Conservation (phyloP, 2,113 vertebrate species). For the Aythya baeri region DNA sequence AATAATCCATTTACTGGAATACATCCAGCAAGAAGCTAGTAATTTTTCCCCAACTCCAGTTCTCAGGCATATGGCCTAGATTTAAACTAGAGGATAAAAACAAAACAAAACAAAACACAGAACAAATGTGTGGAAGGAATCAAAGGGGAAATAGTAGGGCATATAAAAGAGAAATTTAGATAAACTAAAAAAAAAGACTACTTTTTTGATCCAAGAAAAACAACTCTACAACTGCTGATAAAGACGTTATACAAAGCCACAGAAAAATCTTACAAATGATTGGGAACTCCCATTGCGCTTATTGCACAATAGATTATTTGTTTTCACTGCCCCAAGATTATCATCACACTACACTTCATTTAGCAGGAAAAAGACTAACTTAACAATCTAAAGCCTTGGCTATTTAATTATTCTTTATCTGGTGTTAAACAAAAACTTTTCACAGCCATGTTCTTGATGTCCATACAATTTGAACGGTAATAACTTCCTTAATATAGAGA, state of each 20-base stretch:
- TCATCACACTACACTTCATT: background rate
- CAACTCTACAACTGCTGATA: background rate
- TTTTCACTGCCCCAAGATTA: background rate
- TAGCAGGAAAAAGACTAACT: background rate
- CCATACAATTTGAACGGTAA: background rate
- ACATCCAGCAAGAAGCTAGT: conserved; percentile 76
- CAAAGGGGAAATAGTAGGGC: conserved; percentile 58
- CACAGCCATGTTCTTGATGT: background rate
- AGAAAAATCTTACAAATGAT: background rate
- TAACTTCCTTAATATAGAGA: background rate
- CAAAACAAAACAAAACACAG: too few relatives aligned
- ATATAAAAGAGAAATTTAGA: conserved; percentile 50
- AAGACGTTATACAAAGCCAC: background rate
- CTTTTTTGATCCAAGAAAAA: background rate
- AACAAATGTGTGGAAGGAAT: conserved; percentile 43
- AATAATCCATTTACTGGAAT: conserved; percentile 67
- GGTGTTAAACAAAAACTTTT: background rate
- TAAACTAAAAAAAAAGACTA: background rate
- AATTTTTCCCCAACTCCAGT: conserved; percentile 83
- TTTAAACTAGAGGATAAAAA: conserved; percentile 87
- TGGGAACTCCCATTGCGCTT: background rate
- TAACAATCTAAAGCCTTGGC: background rate
- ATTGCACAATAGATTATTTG: background rate
- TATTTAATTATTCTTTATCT: background rate
- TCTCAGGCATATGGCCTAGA: conserved; percentile 86